Conservation (phyloP, 2,888 invertebrate genomes). For the Limnephilus auricula region DNA sequence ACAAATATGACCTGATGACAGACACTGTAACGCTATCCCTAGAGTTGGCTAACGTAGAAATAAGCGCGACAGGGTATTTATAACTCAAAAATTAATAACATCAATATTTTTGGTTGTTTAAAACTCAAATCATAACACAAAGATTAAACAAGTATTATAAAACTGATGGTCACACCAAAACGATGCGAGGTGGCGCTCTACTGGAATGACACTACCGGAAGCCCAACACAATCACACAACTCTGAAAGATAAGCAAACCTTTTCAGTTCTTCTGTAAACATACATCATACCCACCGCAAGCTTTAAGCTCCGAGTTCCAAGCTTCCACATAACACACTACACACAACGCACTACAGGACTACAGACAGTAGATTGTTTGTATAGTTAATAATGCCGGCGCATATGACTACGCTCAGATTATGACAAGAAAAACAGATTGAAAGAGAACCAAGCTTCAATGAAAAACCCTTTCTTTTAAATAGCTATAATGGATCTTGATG, state of each 20-base stretch:
- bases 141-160: background rate
- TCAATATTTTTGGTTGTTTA: no score
- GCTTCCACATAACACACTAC: background rate
- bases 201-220: slow-evolving; percentile 33
- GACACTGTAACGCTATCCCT: no score
- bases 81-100: no score
- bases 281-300: slow-evolving; percentile 2
- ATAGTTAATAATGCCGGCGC: slow-evolving; percentile 15
- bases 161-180: background rate
- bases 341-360: background rate
- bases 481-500: slow-evolving; percentile 2
- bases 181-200: background rate
- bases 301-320: background rate
- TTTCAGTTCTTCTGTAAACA: slow-evolving; percentile 6
- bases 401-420: slow-evolving; percentile 21
- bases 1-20: no score
- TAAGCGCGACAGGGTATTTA: no score
- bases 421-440: slow-evolving; percentile 40
- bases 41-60: no score
- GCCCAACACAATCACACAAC: slow-evolving; percentile 25
- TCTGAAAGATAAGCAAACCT: slow-evolving; percentile 32
- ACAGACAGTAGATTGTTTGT: slow-evolving; percentile 24
- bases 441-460: background rate
- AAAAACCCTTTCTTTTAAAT: background rate
- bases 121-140: no score